Evolutionary conservation across 1,140 invertebrate species (phyloP), one percentile per base, ranked within the genome.

Genomic region (Chrysomallon squamiferum): DNA sequence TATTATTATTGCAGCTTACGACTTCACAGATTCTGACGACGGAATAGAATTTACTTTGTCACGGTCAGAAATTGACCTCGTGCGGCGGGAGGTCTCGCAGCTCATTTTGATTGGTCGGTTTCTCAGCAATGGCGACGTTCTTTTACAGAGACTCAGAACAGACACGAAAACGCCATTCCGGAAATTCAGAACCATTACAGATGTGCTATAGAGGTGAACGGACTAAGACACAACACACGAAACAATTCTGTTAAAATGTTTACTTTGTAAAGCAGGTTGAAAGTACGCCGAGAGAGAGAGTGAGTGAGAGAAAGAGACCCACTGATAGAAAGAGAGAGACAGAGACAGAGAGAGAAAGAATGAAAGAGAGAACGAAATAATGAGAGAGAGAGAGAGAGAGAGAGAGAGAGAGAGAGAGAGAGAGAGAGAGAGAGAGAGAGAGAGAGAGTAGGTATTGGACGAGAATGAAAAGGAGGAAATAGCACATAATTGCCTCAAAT

Each of bases 31-130:
- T 20, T 54, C 50, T 27, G 50, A 30, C 22, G 15, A 54, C 4
- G 50, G 50, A 18, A 54, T 54, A 27, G 50, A 54, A 27, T 54
- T 54, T 27, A 27, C 50, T 27, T 54, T 54, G 25, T 25, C 50
- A 20, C n/a, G 50, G 29, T 30, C 50, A 11, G n/a, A 54, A 13
- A 25, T 54, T 2, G 50, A 54, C 25, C 25, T 54, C 22, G 15
- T 22, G 29, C 50, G 50, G 5, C 2, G 15, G 15, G 50, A 30
- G 15, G 22, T 54, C 15, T 54, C 50, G 4, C n/a, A 54, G 25
- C 50, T 15, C 50, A 20, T 54, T 18, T 22, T 54, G 50, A 5
- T 54, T 54, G 50, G 50, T 54, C 50, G 50, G 18, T 25, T 54
- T 54, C 25, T 54, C 22, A 25, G 29, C 50, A 54, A 29, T 27